Base-by-base conservation (phyloP, 2,113 vertebrate genomes). In the Myotis davidii region DNA sequence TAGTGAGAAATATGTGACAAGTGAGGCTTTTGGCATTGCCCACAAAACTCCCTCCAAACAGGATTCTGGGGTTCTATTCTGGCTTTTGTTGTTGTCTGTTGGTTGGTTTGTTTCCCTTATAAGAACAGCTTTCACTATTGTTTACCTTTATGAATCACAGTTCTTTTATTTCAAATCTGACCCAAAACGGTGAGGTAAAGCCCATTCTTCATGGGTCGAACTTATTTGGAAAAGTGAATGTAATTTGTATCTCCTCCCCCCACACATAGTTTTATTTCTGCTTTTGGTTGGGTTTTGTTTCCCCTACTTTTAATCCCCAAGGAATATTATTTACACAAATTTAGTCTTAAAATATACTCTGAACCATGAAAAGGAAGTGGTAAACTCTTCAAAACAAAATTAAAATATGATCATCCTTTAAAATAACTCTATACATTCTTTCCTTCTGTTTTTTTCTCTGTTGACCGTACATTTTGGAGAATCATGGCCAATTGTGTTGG, bases 261-360 rank as follows among this genome's bases (percentile, higher is more conserved):
- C 2, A 32, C 27, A 52, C 45, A n/a, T 6, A 85, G 42, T 93
- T 96, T 88, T 92, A 37, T 94, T 94, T 91, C 77, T 73, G 20
- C 39, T 69, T 91, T 96, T 87, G 61, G 48, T 81, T 93, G 78
- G 52, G 69, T 95, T 95, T 42, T 93, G 27, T 42, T 85, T 83
- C 82, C 11, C 34, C 29, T 94, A 32, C 32, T 92, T 95, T 90
- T 94, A 96, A 92, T 96, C 82, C 69, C 73, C 52, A 94, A 39
- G 67, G 84, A 95, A 65, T 91, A 86, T 92, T 88, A 67, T 73
- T 83, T 92, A 42, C 56, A 88, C 9, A 93, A 52, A 94, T 83
- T 89, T 50, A 86, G 48, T 94, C 34, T 92, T 93, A 94, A 81
- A 91, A 96, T 67, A 93, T 95, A 95, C 85, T 39, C 48, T 83